Percentiles rank a stretch among this genome's conserved stretches.
Conservation (phyloP, 2,797 vertebrate genomes). For the Anabacerthia variegaticeps region DNA sequence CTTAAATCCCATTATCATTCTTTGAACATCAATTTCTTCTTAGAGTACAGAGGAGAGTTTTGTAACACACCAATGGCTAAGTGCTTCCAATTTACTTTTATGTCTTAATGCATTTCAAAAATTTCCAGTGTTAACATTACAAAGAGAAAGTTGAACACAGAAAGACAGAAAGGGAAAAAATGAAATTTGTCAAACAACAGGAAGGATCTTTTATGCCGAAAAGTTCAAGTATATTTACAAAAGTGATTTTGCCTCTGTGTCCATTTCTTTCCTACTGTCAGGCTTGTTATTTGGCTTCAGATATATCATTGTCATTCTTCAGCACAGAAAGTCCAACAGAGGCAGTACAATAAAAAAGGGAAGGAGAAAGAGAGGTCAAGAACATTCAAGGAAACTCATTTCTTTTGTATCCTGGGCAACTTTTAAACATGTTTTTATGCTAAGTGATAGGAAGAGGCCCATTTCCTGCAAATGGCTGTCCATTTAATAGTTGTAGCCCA, state of each 20-base stretch:
- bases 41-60: background rate
- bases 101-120: background rate
- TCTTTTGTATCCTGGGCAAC: background rate
- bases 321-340: background rate
- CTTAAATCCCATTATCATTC: background rate
- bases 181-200: background rate
- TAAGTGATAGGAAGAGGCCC: background rate
- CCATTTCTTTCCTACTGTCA: background rate
- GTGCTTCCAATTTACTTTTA: constrained; percentile 8
- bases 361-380: background rate
- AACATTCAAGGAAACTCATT: background rate
- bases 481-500: background rate
- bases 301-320: background rate
- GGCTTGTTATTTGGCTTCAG: background rate
- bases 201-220: background rate
- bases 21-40: background rate
- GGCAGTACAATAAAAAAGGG: background rate
- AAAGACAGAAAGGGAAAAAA: background rate
- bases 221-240: constrained; percentile 43
- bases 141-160: background rate
- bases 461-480: background rate
- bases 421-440: background rate
- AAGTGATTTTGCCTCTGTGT: constrained; percentile 12
- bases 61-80: background rate
- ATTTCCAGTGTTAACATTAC: background rate